Conservation (phyloP, 2,113 vertebrate genomes). For the zebrafish (Danio rerio) region DNA sequence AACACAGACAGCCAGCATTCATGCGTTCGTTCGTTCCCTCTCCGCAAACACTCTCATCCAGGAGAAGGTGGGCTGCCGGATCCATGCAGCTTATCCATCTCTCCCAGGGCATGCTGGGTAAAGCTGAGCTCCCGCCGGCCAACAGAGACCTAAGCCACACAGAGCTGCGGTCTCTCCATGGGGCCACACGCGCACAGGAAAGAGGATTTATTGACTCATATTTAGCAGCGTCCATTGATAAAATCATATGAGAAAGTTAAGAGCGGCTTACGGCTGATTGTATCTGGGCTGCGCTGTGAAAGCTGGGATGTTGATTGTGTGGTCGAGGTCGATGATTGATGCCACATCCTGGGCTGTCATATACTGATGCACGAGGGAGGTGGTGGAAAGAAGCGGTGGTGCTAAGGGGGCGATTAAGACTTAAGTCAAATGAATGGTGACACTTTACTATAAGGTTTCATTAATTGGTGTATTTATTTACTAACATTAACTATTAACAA, state of each 20-base stretch:
- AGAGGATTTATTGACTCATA: slow-evolving; percentile 49
- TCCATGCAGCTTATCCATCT: slow-evolving; percentile 40
- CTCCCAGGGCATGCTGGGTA: slow-evolving; percentile 43
- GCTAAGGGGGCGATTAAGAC: background rate
- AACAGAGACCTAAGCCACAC: slow-evolving; percentile 32
- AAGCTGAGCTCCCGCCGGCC: slow-evolving; percentile 43
- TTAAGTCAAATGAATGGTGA: no score
- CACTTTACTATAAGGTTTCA: no score
- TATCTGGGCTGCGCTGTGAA: slow-evolving; percentile 40
- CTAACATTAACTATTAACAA: no score
- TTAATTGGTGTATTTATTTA: no score
- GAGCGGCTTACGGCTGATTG: slow-evolving; percentile 40
- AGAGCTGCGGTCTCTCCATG: slow-evolving; percentile 21
- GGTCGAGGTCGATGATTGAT: slow-evolving; percentile 22
- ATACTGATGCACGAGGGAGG: slow-evolving; percentile 43
- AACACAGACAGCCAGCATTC: slow-evolving; percentile 31
- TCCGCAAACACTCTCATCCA: slow-evolving; percentile 40
- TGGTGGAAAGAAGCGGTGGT: slow-evolving; percentile 41
- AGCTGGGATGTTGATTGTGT: slow-evolving; percentile 30
- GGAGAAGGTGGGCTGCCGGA: slow-evolving; percentile 20
- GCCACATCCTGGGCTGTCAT: background rate
- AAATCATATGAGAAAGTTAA: slow-evolving; percentile 49
- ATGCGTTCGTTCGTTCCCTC: slow-evolving; percentile 24
- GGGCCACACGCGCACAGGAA: slow-evolving; percentile 7
- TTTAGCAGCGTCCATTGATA: slow-evolving; percentile 52